Evolutionary conservation across 2,888 invertebrate genomes (phyloP), one percentile per base, ranked within the genome.

Genomic region (Cyrtodaria siliqua): DNA sequence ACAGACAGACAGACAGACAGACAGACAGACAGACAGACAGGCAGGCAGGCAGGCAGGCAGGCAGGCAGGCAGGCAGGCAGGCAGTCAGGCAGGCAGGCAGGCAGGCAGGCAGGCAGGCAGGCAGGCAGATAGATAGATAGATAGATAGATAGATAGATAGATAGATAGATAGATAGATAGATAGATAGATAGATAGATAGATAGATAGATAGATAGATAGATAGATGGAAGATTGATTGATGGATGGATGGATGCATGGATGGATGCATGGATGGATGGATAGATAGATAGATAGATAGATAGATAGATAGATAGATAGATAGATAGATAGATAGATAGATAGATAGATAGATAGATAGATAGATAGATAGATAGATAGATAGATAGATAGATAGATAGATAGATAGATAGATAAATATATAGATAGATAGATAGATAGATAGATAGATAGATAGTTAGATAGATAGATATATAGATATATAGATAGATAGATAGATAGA

Each of bases 401-500:
- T 29, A 2, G 33, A 56, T 9, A 56, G n/a, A n/a, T n/a, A n/a
- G n/a, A n/a, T n/a, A n/a, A n/a, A n/a, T n/a, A n/a, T n/a, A n/a
- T n/a, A n/a, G n/a, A n/a, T n/a, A n/a, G n/a, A n/a, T n/a, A n/a
- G n/a, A n/a, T n/a, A n/a, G n/a, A n/a, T n/a, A n/a, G n/a, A n/a
- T n/a, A n/a, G n/a, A n/a, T n/a, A n/a, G n/a, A n/a, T n/a, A n/a
- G n/a, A n/a, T n/a, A n/a, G n/a, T n/a, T n/a, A n/a, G n/a, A n/a
- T n/a, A n/a, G n/a, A n/a, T n/a, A n/a, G n/a, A n/a, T n/a, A n/a
- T n/a, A n/a, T n/a, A n/a, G n/a, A n/a, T n/a, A n/a, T n/a, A n/a
- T n/a, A n/a, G n/a, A n/a, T n/a, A n/a, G 33, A 38, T 33, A 18
- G 57, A 57, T 57, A 29, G 57, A 57, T 57, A 29, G 40, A 57